Conservation (phyloP, 2,797 vertebrate genomes). For the Typhlichthys eigenmanni region DNA sequence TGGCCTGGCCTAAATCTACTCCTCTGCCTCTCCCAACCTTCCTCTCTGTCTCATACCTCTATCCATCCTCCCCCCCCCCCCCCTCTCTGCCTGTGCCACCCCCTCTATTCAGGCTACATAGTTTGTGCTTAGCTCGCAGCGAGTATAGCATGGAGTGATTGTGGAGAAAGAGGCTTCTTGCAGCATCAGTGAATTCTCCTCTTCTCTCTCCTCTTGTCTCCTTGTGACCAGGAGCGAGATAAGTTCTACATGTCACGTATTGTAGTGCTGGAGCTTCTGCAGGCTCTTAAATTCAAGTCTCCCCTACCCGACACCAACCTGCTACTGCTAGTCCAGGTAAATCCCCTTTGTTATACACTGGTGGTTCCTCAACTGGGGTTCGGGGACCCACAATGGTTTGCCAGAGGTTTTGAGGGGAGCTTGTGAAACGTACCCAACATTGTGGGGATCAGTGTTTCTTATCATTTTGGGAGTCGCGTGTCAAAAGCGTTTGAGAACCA, state of each 20-base stretch:
- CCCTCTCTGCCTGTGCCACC: constrained; percentile 56
- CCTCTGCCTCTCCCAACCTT: constrained; percentile 55
- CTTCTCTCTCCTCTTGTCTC: constrained; percentile 47
- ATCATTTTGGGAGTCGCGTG: too few species aligned
- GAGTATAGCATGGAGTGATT: constrained; percentile 70
- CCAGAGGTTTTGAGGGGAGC: too few species aligned
- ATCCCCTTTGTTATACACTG: not conserved
- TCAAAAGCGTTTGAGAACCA: too few species aligned
- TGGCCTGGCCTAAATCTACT: constrained; percentile 79
- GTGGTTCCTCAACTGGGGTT: not conserved
- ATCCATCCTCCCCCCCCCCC: constrained; percentile 49
- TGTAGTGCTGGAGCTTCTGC: constrained; percentile 93
- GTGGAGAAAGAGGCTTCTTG: constrained; percentile 70
- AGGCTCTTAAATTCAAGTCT: constrained; percentile 97
- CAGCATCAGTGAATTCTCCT: constrained; percentile 73
- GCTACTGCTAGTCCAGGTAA: constrained; percentile 93
- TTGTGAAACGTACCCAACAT: too few species aligned
- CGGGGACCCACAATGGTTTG: not conserved
- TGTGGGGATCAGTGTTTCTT: too few species aligned
- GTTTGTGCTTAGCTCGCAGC: constrained; percentile 67
- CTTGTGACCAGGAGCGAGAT: constrained; percentile 88
- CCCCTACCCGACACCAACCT: constrained; percentile 96
- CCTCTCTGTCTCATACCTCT: constrained; percentile 67
- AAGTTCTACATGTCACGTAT: constrained; percentile 98
- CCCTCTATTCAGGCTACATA: constrained; percentile 64